Conservation (phyloP, 2,888 invertebrate genomes). For the Dilophus febrilis region DNA sequence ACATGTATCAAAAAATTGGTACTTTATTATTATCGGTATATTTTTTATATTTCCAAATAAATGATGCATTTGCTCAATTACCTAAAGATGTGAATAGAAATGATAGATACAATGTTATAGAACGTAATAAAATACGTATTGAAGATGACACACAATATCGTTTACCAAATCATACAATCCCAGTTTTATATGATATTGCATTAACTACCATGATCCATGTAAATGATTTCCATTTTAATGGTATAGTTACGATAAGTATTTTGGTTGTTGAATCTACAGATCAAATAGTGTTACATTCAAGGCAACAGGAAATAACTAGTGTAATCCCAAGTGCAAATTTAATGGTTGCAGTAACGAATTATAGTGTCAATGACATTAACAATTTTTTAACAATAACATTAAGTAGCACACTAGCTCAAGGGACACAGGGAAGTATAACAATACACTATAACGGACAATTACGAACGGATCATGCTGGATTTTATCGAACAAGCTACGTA, state of each 20-base stretch:
- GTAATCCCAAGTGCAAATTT: not conserved
- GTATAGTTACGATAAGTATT: conserved; percentile 29
- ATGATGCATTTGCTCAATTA: too few species aligned
- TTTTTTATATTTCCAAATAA: too few species aligned
- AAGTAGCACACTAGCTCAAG: too few species aligned
- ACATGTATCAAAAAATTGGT: too few species aligned
- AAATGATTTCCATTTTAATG: conserved; percentile 22
- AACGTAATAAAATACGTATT: too few species aligned
- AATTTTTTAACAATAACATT: too few species aligned
- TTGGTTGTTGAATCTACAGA: conserved; percentile 29
- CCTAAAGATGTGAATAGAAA: too few species aligned
- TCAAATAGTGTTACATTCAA: conserved; percentile 38
- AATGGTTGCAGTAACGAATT: too few species aligned
- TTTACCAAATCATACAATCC: conserved; percentile 35
- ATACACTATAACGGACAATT: conserved; percentile 40
- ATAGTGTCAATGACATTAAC: too few species aligned
- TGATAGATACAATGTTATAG: too few species aligned
- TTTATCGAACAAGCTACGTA: conserved; percentile 45
- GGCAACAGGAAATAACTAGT: conserved; percentile 24
- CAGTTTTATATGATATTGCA: conserved; percentile 35
- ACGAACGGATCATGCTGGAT: conserved; percentile 41
- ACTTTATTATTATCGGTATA: too few species aligned
- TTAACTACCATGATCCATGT: conserved; percentile 32
- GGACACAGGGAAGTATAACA: conserved; percentile 32
- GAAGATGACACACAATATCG: conserved; percentile 29